Base-by-base conservation (phyloP, 2,797 vertebrate genomes). In the Avahi laniger region DNA sequence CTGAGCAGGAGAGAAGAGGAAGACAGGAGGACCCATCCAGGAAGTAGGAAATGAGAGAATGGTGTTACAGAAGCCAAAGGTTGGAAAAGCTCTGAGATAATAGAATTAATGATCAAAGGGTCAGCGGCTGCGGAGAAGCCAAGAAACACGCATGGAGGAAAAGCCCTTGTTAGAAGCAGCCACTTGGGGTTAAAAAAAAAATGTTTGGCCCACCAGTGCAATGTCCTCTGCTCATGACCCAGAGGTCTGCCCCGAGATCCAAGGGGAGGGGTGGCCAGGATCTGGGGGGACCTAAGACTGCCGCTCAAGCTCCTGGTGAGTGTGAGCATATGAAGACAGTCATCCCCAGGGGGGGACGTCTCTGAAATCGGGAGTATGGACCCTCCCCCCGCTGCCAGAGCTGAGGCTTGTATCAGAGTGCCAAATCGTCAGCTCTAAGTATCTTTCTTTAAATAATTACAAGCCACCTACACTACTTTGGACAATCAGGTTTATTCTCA, bases 361-460 rank as follows among this genome's bases (percentile, higher is more conserved):
- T 61, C 43, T 41, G 13, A 26, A 33, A 14, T 69, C 46, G 28
- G 72, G 14, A 0, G 0, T 24, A 1, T 3, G 9, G 54, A n/a
- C 18, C 18, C 22, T 61, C 61, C 26, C 4, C 54, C 75, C 82
- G 24, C 48, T 33, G 48, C 73, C 83, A 11, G 13, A 35, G n/a
- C 50, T 70, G 2, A 14, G 33, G 24, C 50, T 41, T 33, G 1
- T 17, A 0, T 33, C 18, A 50, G 22, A 52, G 38, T 30, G 61
- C 30, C 24, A 57, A 57, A 57, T 57, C 10, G 26, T 57, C 54
- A 57, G 9, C 54, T 1, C 54, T 26, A 82, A 93, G 59, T 93
- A 96, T 59, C 86, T 89, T 82, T 85, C 73, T 89, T 81, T 91
- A 92, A 93, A 13, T 93, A 52, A 95, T 85, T 54, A 65, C 26